Base-by-base conservation (phyloP, 2,888 invertebrate genomes). In the Eretmocerus hayati region DNA sequence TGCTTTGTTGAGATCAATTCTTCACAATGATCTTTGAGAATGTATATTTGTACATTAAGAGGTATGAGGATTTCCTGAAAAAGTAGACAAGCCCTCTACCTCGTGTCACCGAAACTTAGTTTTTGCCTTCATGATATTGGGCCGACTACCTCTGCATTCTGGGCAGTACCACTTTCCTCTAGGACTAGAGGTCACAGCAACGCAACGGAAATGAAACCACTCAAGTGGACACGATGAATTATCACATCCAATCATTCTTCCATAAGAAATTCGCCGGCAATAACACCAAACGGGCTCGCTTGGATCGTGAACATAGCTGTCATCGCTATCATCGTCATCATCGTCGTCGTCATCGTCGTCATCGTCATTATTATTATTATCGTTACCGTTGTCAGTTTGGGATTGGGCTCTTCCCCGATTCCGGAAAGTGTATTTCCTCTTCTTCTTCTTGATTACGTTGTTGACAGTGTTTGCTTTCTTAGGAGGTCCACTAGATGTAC, bases 111-210 rank as follows among this genome's bases (percentile, higher is more conserved):
- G 75, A 69, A 91, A 90, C 71, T 90, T 89, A 50, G 87, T 87
- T 73, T 90, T 90, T 8, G 90, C 89, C 73, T 92, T 92, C 90
- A 92, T 91, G 8, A 90, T 80, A 64, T 90, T 92, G 0, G 90
- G 89, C 49, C 89, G 78, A 71, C 93, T 93, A 2, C 93, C 93
- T 18, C 94, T 80, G 72, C 96, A 97, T 65, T 91, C 90, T 0
- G 95, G 95, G 72, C 96, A 96, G 72, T 86, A 97, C 96, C 96
- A 96, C 74, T 92, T 94, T 3, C 95, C 95, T 73, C 95, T 96
- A 1, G 96, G 96, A 69, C 95, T 95, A 6, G 87, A 86, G 16
- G 86, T 84, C 46, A 96, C 78, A 9, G 86, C 85, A 6, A 97
- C 95, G 69, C 96, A 97, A 1, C 90, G 88, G 73, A 96, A 97